Percentiles rank a stretch among this genome's conserved stretches.
phyloP scores from a whole-genome alignment of 2,113 vertebrate genomes.

The Plectropomus leopardus region DNA sequence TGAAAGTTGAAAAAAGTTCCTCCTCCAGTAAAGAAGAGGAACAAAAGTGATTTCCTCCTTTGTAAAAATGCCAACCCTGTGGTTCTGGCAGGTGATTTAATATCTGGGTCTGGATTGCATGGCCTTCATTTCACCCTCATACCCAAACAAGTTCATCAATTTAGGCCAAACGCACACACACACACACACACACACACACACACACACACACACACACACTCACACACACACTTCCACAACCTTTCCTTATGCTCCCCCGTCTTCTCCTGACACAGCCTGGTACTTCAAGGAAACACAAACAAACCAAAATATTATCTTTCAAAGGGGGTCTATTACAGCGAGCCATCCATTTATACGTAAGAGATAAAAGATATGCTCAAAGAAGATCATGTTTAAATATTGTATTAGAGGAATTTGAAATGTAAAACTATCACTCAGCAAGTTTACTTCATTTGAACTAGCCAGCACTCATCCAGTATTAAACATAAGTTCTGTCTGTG shows the following conservation, averaged over 20 bases:
- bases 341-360: neutral
- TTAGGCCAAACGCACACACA: constrained; percentile 4
- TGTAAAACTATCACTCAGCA: neutral
- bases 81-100: constrained; percentile 26
- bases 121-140: constrained; percentile 6
- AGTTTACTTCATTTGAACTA: neutral
- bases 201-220: constrained; percentile 4
- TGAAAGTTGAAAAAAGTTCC: neutral
- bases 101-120: constrained; percentile 19
- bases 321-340: neutral
- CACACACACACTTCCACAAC: constrained; percentile 14
- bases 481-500: neutral
- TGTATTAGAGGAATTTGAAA: neutral
- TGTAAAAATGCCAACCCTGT: constrained; percentile 9
- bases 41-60: neutral
- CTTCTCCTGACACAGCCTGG: constrained; percentile 4
- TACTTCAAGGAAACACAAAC: constrained; percentile 9
- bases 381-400: neutral
- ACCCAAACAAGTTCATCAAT: constrained; percentile 26
- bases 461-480: neutral
- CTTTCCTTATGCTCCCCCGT: neutral
- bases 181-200: constrained; percentile 21
- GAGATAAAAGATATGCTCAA: neutral
- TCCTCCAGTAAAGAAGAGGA: neutral
- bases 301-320: neutral